Evolutionary conservation across 2,888 invertebrate species (phyloP), one percentile per base, ranked within the genome.

Genomic region (Eudemis profundana): DNA sequence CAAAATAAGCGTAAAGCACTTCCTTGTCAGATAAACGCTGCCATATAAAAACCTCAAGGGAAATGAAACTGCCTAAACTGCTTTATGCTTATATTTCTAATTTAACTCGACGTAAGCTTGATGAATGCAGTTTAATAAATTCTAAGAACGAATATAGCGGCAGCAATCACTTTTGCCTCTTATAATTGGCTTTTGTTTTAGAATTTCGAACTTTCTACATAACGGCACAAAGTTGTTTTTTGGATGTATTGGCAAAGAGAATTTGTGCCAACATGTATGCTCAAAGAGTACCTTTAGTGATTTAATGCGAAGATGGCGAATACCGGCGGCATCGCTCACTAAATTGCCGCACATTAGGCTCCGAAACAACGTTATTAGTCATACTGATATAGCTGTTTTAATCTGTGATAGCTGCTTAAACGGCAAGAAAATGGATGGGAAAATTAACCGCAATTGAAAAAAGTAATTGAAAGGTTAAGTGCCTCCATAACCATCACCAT

Each of bases 111-210:
- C 46, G 67, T 72, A 73, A 82, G 75, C 75, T 67, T 80, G 81
- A 82, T 74, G 79, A 80, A 82, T 72, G 74, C 47, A 69, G 68
- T 66, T 68, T 73, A 75, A 81, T 82, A 79, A 80, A 76, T 79
- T 71, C 63, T 29, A n/a, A 38, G 29, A 17, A 4, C 50, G 19
- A 44, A 14, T 19, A 42, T 15, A 40, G 4, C 14, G 23, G 17
- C 17, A 15, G 42, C 54, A 15, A 12, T 7, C 12, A 40, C 4
- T 27, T 54, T 54, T 42, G 54, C 27, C 40, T n/a, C 38, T 15
- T 10, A 2, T 42, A 12, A 12, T 23, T 4, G 10, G 10, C 2
- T 12, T 15, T 15, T 10, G 10, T 5, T 12, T 12, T 27, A 12
- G 7, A 7, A 17, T 17, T 42, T 17, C 17, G 17, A 42, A 42